Conservation (phyloP, 1,140 invertebrate genomes). For the Drosophila lowei region DNA sequence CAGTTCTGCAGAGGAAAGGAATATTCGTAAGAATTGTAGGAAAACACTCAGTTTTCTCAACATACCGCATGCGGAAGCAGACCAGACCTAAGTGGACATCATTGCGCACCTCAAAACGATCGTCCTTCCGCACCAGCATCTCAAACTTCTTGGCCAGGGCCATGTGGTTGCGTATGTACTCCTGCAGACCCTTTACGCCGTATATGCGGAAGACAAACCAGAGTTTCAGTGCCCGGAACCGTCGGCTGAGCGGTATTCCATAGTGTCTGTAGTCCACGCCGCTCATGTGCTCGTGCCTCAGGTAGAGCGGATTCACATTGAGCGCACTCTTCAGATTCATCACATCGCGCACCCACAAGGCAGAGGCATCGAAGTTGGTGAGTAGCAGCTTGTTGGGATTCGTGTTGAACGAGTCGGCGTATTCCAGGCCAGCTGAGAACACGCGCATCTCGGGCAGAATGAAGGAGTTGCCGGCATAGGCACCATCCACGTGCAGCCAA, state of each 20-base stretch:
- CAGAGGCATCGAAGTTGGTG: slow-evolving; percentile 95
- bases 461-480: slow-evolving; percentile 93
- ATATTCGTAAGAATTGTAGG: background rate
- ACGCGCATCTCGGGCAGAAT: slow-evolving; percentile 92
- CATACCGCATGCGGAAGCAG: slow-evolving; percentile 86
- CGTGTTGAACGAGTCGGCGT: slow-evolving; percentile 95
- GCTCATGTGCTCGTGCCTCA: slow-evolving; percentile 90
- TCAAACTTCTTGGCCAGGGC: slow-evolving; percentile 94
- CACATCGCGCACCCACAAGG: slow-evolving; percentile 93
- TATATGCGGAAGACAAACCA: slow-evolving; percentile 95
- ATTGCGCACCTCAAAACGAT: slow-evolving; percentile 92
- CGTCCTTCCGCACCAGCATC: slow-evolving; percentile 88
- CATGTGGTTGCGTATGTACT: slow-evolving; percentile 94
- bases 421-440: slow-evolving; percentile 90
- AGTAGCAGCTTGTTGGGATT: slow-evolving; percentile 97
- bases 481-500: slow-evolving; percentile 90
- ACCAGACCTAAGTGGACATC: slow-evolving; percentile 90
- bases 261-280: slow-evolving; percentile 94
- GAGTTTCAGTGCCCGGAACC: slow-evolving; percentile 93
- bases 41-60: background rate
- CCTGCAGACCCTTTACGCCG: slow-evolving; percentile 91
- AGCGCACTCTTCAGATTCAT: slow-evolving; percentile 92
- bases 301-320: slow-evolving; percentile 95
- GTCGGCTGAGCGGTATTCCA: slow-evolving; percentile 93
- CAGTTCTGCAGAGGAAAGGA: slow-evolving; percentile 35